Percentiles rank a stretch among this genome's conserved stretches.
Conservation (phyloP, 2,888 invertebrate species). For the Caenorhabditis macrosperma region DNA sequence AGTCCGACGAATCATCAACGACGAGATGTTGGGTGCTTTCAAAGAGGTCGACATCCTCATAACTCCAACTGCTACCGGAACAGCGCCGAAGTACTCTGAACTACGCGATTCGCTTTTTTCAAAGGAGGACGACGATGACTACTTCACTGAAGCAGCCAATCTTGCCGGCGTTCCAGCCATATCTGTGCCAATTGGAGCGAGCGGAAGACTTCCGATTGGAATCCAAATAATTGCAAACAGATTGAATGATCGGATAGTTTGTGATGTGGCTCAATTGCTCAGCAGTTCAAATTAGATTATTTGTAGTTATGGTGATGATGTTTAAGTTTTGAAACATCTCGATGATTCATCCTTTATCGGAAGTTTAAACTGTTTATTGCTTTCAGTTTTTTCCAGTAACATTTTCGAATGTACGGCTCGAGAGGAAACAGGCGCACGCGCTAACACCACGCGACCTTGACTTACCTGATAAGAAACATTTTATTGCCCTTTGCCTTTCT, state of each 20-base stretch:
- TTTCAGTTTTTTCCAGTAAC: background rate
- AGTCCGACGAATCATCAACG: conserved; percentile 89
- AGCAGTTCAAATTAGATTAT: background rate
- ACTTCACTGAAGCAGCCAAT: conserved; percentile 95
- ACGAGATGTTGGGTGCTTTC: conserved; percentile 91
- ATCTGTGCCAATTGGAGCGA: conserved; percentile 71
- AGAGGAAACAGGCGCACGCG: background rate
- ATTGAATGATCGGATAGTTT: conserved; percentile 53
- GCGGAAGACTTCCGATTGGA: conserved; percentile 70
- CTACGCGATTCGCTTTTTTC: conserved; percentile 89
- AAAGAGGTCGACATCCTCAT: conserved; percentile 86
- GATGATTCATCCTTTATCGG: background rate
- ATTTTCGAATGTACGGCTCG: no score
- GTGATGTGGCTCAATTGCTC: conserved; percentile 57
- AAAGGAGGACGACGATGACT: conserved; percentile 87
- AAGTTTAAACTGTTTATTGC: background rate
- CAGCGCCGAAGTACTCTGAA: conserved; percentile 89
- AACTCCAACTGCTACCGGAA: conserved; percentile 92
- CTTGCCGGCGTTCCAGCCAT: conserved; percentile 87
- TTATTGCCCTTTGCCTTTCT: conserved; percentile 19
- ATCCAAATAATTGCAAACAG: conserved; percentile 71
- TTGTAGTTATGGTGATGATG: background rate
- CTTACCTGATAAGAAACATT: conserved; percentile 15
- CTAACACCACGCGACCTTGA: background rate
- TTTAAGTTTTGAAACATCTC: background rate